Base-by-base conservation (phyloP, 2,113 vertebrate species). In the Emydura subglobosa region DNA sequence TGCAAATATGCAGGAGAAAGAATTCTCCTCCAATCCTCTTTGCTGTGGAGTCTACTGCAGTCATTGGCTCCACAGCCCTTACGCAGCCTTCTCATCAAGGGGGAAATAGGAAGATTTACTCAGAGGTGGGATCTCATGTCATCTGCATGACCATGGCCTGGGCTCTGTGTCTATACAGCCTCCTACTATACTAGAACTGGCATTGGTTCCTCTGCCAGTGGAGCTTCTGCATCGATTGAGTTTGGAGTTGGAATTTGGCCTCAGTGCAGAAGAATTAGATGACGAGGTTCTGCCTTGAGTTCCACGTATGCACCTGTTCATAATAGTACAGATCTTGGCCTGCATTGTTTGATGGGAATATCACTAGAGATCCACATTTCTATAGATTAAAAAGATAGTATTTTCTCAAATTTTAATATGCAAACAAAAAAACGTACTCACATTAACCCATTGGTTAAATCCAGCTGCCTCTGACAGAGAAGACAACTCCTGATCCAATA, bases 361-460 rank as follows among this genome's bases (percentile, higher is more conserved):
- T 14, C 78, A 29, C 10, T 83, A 22, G 34, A 86, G 39, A 2
- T 29, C 87, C 29, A 10, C 3, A 4, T 83, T 86, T 93, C 81
- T 89, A 53, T 57, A 85, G n/a, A 11, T 4, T 50, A 5, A 9
- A 78, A 88, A 24, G 39, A 8, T 93, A 3, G 4, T 24, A 85
- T 10, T 93, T 88, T 25, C 86, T 44, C 27, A 54, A 25, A 79
- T 21, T 42, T 91, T 47, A 87, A 12, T 3, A 34, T 31, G 10
- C 14, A 55, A 22, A 24, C 13, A 47, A 79, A 57, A 0, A 90
- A 88, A 24, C 47, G 44, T 97, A 99, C 99, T 99, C 98, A 99
- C 99, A 4, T 96, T 96, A 50, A 99, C 95, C 99, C 99, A 99
- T 1, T 98, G 97, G 95, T 97, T 98, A 98, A 99, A 99, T 44